phyloP scores from a whole-genome alignment of 2,797 vertebrate species.

The Eurystomus glaucurus region DNA sequence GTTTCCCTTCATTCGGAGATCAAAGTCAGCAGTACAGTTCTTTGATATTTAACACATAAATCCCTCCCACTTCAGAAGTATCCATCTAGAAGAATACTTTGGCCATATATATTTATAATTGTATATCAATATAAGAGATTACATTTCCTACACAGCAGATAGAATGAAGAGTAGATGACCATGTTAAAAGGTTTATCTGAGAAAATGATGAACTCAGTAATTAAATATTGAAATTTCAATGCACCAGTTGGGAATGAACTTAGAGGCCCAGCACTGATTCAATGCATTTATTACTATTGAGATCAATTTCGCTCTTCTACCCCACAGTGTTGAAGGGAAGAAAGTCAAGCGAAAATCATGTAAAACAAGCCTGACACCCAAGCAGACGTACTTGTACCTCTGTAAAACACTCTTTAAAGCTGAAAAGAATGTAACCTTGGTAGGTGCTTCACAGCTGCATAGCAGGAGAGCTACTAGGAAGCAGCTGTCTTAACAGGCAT shows the following conservation, averaged over 20 bases:
- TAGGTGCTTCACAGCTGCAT: neutral
- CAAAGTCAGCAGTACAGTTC: neutral
- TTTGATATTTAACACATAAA: neutral
- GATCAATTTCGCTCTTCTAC: neutral
- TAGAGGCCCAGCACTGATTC: neutral
- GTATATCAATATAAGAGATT: neutral
- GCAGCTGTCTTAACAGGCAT: neutral
- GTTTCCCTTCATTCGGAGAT: neutral
- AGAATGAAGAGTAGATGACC: neutral
- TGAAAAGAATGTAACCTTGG: neutral
- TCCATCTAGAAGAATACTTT: neutral
- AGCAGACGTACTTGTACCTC: neutral
- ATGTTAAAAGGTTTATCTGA: neutral
- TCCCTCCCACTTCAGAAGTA: neutral
- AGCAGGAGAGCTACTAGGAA: neutral
- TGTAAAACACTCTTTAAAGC: neutral
- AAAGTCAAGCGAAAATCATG: accelerated
- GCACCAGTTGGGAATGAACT: neutral
- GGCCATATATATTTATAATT: neutral
- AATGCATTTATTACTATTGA: neutral
- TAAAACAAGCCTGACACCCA: neutral
- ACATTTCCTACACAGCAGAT: neutral
- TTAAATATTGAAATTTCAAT: neutral
- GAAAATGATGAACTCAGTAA: neutral
- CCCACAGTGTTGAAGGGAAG: neutral